These are phyloP conservation scores for Phorcus lineatus DNA, from an alignment of 2,888 invertebrate species.

Conservation along the genomic window DNA sequence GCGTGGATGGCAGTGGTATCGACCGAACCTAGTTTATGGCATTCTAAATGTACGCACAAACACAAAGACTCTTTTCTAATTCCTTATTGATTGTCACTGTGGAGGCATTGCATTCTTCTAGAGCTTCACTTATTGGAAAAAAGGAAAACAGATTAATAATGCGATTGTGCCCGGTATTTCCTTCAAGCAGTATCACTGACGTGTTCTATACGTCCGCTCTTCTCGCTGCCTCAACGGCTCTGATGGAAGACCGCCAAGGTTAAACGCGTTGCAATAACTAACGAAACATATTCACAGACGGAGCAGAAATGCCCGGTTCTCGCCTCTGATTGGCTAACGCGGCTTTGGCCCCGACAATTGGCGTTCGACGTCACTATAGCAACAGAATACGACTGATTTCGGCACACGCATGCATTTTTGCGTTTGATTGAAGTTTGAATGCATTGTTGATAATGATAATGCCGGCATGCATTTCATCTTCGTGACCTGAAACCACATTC, in stretches of 20 bases:
- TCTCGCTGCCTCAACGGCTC: neutral
- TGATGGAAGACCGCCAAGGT: conserved; percentile 1
- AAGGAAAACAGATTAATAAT: neutral
- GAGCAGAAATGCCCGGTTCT: conserved; percentile 1
- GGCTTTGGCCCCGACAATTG: neutral
- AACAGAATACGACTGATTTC: neutral
- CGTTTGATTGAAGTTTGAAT: neutral
- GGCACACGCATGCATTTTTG: conserved; percentile 14
- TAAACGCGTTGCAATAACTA: conserved; percentile 19
- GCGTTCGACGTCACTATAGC: conserved; percentile 13
- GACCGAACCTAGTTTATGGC: conserved; percentile 18
- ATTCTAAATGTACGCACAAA: conserved; percentile 23
- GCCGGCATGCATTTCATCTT: no score
- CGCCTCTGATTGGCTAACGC: neutral
- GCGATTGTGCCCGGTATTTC: neutral
- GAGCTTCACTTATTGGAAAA: neutral
- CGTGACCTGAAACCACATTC: no score
- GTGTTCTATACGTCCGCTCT: neutral
- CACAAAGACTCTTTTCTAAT: conserved; percentile 18
- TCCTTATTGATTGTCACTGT: conserved; percentile 19
- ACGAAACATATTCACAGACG: conserved; percentile 14
- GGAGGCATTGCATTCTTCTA: conserved; percentile 1
- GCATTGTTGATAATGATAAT: no score
- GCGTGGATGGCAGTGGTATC: conserved; percentile 10
- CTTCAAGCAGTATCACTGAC: neutral